A percentile compares a stretch with the other conserved stretches of the same genome.
Evolutionary conservation across 2,113 vertebrate genomes (phyloP).

Genomic region (Micromys minutus): DNA sequence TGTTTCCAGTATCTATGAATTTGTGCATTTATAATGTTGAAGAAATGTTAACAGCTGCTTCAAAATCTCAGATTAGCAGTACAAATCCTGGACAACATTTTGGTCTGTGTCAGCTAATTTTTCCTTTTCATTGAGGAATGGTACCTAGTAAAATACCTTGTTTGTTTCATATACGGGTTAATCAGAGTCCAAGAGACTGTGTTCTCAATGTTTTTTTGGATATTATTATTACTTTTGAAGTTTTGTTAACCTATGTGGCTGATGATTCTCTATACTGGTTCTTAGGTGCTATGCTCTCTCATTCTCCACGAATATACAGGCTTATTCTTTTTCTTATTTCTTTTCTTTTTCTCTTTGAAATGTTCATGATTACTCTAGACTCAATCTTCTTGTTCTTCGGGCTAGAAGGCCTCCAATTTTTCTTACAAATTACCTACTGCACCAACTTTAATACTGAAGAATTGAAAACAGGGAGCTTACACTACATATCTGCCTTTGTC

Average conservation of each 20-base stretch:
- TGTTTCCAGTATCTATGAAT: not conserved
- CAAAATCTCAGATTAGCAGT: not conserved
- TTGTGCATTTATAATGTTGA: not conserved
- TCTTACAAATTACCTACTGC: not conserved
- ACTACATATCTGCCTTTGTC: not conserved
- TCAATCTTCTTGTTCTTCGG: not conserved
- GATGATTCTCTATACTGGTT: not conserved
- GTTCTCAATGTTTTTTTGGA: not conserved
- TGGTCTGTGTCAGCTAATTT: not conserved
- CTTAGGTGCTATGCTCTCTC: not conserved
- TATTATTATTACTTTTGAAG: not conserved
- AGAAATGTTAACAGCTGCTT: not conserved
- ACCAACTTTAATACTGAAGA: not conserved
- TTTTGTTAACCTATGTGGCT: not conserved
- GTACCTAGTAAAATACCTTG: not conserved
- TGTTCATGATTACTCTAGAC: not conserved
- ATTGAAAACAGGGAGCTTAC: not conserved
- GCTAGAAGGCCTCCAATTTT: not conserved
- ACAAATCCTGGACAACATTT: not conserved
- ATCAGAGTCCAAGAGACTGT: not conserved
- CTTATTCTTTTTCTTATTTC: not conserved
- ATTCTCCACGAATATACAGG: not conserved
- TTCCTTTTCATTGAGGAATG: not conserved
- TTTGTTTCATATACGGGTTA: not conserved
- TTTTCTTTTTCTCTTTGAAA: not conserved